Percentiles rank a stretch among this genome's conserved stretches.
Evolutionary conservation across 2,888 invertebrate genomes (phyloP).

Genomic region (Caenorhabditis auriculariae): DNA sequence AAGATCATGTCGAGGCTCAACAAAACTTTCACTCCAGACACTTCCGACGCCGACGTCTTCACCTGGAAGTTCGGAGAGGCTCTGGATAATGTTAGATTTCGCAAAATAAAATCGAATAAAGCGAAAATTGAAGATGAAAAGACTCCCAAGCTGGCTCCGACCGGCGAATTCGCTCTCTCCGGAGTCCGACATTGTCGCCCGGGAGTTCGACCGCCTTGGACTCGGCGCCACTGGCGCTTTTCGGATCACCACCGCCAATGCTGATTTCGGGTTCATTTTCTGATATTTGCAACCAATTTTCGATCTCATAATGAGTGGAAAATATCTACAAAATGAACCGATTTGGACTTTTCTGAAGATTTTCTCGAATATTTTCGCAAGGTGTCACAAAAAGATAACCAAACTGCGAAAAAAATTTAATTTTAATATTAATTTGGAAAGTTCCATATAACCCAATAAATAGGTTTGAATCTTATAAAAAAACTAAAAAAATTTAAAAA

Average conservation of each 20-base stretch:
- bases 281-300: background rate
- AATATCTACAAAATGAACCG: background rate
- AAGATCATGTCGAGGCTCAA: background rate
- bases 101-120: background rate
- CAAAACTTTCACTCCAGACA: too few relatives aligned
- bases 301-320: too few relatives aligned
- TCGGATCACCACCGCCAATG: slow-evolving; percentile 34
- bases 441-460: too few relatives aligned
- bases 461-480: too few relatives aligned
- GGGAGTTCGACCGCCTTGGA: slow-evolving; percentile 20
- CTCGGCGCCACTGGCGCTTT: slow-evolving; percentile 16
- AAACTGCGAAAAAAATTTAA: too few relatives aligned
- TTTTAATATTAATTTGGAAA: too few relatives aligned
- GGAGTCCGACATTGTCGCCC: slow-evolving; percentile 9
- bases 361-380: too few relatives aligned
- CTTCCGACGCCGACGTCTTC: too few relatives aligned
- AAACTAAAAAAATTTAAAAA: too few relatives aligned
- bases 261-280: slow-evolving; percentile 37
- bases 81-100: background rate
- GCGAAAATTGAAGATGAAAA: slow-evolving; percentile 1
- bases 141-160: slow-evolving; percentile 8
- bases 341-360: too few relatives aligned
- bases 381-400: too few relatives aligned
- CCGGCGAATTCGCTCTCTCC: slow-evolving; percentile 9
- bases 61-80: slow-evolving; percentile 21